These are phyloP conservation scores for Chiroxiphia lanceolata DNA, from an alignment of 2,797 vertebrate species.

Conservation along the genomic window DNA sequence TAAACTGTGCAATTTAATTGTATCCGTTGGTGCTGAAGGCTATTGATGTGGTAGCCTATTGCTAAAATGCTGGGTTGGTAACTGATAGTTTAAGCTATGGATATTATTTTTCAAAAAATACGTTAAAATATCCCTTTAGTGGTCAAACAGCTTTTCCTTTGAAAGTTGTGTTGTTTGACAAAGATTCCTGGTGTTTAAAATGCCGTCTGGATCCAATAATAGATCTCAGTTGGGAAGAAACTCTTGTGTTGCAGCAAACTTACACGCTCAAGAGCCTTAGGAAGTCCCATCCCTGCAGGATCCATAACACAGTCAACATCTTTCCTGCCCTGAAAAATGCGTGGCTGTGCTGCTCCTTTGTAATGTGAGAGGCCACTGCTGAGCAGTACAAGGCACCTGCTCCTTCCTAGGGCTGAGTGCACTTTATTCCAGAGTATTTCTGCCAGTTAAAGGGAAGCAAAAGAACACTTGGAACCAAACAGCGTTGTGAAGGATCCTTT, in stretches of 20 bases:
- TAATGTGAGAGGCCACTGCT: constrained; percentile 9
- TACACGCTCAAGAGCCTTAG: not conserved
- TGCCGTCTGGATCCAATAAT: constrained; percentile 51
- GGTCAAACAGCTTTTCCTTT: constrained; percentile 12
- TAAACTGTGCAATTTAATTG: not conserved
- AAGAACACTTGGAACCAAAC: not conserved
- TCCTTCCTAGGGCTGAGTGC: not conserved
- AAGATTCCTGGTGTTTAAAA: constrained; percentile 7
- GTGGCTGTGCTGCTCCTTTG: not conserved
- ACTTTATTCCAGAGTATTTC: not conserved
- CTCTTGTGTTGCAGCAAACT: constrained; percentile 1
- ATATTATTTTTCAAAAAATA: not conserved
- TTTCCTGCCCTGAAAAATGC: not conserved
- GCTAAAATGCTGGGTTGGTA: not conserved
- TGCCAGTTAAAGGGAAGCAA: not conserved
- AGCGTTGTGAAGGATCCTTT: not conserved
- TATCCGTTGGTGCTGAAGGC: not conserved
- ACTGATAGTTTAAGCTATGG: not conserved
- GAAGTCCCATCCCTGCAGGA: constrained; percentile 50
- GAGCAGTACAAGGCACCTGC: constrained; percentile 32
- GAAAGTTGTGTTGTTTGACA: not conserved
- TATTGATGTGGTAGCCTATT: not conserved
- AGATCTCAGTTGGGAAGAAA: not conserved
- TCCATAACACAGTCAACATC: not conserved
- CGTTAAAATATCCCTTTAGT: not conserved